Conservation (phyloP, 2,888 invertebrate species). For the Kryphioiulus occultus region DNA sequence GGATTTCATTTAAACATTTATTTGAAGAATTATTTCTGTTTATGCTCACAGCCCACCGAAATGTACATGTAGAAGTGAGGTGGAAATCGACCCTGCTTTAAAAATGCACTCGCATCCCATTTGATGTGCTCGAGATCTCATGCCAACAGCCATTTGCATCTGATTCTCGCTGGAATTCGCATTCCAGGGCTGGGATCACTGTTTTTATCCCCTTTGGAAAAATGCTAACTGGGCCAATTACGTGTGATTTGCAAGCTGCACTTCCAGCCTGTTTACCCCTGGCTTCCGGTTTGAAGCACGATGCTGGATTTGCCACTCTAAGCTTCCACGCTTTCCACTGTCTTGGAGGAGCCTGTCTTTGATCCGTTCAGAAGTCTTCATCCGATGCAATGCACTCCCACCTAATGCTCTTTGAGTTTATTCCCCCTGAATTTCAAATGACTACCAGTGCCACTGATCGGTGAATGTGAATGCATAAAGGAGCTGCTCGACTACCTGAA, state of each 20-base stretch:
- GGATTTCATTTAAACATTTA: too few relatives aligned
- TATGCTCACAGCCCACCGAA: too few relatives aligned
- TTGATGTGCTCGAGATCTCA: background rate
- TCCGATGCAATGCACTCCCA: background rate
- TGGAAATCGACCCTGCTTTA: too few relatives aligned
- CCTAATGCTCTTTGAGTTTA: background rate
- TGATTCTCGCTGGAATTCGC: background rate
- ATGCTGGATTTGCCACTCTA: background rate
- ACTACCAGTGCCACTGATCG: background rate
- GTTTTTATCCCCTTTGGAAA: background rate
- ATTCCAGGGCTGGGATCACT: background rate
- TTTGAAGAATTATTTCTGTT: too few relatives aligned
- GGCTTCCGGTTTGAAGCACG: background rate
- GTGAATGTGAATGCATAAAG: background rate
- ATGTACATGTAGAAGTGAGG: too few relatives aligned
- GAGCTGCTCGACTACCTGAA: background rate
- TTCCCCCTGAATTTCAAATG: slow-evolving; percentile 28
- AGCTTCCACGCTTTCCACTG: background rate
- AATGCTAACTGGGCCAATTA: slow-evolving; percentile 30
- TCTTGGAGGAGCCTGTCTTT: background rate
- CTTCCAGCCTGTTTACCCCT: background rate
- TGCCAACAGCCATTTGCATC: background rate
- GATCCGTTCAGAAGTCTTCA: background rate
- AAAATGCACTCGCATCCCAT: too few relatives aligned
- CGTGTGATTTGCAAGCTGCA: background rate